phyloP scores from a whole-genome alignment of 92 coral and sea anemone genomes.

The Siderastrea siderea region DNA sequence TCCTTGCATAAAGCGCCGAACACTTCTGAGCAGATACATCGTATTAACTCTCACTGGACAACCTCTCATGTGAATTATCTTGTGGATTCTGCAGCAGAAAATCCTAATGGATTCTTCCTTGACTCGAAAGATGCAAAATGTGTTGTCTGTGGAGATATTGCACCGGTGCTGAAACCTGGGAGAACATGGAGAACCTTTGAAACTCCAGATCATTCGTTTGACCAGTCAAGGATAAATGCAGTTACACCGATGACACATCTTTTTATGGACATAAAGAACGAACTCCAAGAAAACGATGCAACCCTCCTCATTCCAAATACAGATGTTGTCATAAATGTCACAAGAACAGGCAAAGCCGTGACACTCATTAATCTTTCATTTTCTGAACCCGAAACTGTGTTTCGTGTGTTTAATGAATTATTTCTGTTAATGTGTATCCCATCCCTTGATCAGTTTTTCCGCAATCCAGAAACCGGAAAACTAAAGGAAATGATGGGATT shows the following conservation, averaged over 20 bases:
- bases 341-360: too few relatives aligned
- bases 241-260: constrained; percentile 62
- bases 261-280: constrained; percentile 27
- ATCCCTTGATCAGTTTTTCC: constrained; percentile 37
- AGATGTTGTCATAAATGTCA: too few relatives aligned
- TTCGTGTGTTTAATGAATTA: constrained; percentile 43
- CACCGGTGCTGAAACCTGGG: constrained; percentile 60
- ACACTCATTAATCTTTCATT: constrained; percentile 29
- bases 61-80: constrained; percentile 62
- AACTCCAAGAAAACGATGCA: constrained; percentile 24
- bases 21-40: constrained; percentile 42
- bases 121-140: constrained; percentile 70
- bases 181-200: constrained; percentile 54
- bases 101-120: constrained; percentile 31
- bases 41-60: constrained; percentile 67
- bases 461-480: constrained; percentile 26
- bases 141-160: constrained; percentile 55
- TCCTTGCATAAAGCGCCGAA: constrained; percentile 60
- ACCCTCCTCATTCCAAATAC: neutral
- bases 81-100: constrained; percentile 61
- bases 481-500: constrained; percentile 34
- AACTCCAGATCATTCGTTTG: constrained; percentile 65
- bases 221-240: constrained; percentile 64
- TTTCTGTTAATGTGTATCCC: constrained; percentile 44
- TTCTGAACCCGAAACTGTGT: constrained; percentile 56